A percentile compares a stretch with the other conserved stretches of the same genome.
These are phyloP conservation scores for Mycetomoellerius zeteki DNA, from an alignment of 1,140 invertebrate species.

Conservation along the genomic window DNA sequence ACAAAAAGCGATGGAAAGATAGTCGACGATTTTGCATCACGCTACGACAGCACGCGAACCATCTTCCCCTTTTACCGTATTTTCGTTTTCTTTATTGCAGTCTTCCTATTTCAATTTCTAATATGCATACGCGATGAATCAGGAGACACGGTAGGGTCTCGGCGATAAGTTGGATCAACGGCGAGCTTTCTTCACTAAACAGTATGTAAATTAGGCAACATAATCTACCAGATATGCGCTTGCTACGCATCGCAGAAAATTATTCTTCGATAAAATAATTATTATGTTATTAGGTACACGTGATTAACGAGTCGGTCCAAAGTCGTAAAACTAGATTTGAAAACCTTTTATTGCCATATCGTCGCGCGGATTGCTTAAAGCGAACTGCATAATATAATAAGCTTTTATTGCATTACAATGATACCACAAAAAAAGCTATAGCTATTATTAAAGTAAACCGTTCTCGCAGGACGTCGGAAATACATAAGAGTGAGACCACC, in stretches of 20 bases:
- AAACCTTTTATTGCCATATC: conserved; percentile 21
- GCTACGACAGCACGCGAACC: conserved; percentile 76
- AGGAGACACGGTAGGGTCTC: too few relatives aligned
- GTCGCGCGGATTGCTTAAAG: conserved; percentile 29
- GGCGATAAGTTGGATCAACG: conserved; percentile 36
- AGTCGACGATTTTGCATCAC: conserved; percentile 75
- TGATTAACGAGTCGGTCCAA: conserved; percentile 60
- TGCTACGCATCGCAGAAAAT: conserved; percentile 59
- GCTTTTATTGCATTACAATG: not conserved
- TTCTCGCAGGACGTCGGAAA: not conserved
- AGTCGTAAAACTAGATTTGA: conserved; percentile 32
- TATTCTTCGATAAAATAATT: conserved; percentile 67
- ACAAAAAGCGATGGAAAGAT: conserved; percentile 44
- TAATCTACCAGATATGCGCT: conserved; percentile 7
- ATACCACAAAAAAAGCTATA: not conserved
- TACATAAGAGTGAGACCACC: conserved; percentile 12
- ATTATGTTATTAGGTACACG: conserved; percentile 51
- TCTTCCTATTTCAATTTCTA: conserved; percentile 63
- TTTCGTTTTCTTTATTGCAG: conserved; percentile 46
- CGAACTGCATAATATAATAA: conserved; percentile 30
- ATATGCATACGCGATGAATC: conserved; percentile 23
- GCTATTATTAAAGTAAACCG: not conserved
- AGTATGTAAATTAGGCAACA: conserved; percentile 43
- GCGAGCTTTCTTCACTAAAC: conserved; percentile 49
- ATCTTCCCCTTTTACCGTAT: conserved; percentile 47